These are phyloP conservation scores for Pammene aurita DNA, from an alignment of 2,888 invertebrate species.

Conservation along the genomic window DNA sequence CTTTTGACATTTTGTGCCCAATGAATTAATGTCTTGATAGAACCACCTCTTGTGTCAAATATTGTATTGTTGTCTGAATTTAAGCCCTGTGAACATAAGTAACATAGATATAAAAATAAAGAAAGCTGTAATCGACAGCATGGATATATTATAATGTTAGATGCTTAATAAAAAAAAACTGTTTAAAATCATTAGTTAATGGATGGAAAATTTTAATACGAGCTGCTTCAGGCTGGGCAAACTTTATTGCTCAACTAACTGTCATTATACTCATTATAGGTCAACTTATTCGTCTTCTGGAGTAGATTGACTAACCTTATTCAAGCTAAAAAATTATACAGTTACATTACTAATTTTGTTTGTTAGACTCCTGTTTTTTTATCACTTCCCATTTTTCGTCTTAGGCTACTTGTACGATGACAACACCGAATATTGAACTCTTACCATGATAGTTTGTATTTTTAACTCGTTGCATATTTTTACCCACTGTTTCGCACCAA, in stretches of 20 bases:
- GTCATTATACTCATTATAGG: too few species aligned
- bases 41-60: slow-evolving; percentile 6
- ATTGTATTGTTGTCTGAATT: not conserved
- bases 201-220: too few species aligned
- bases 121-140: too few species aligned
- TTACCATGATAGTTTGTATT: not conserved
- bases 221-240: too few species aligned
- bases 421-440: not conserved
- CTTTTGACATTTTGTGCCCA: slow-evolving; percentile 7
- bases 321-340: too few species aligned
- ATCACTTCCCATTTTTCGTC: not conserved
- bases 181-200: too few species aligned
- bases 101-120: not conserved
- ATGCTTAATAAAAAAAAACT: too few species aligned
- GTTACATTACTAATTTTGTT: too few species aligned
- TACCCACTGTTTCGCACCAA: not conserved
- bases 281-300: too few species aligned
- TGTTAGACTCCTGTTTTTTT: not conserved
- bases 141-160: too few species aligned
- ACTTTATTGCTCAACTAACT: too few species aligned
- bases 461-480: not conserved
- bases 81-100: not conserved
- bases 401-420: not conserved
- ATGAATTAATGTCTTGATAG: slow-evolving; percentile 50
- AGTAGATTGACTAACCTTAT: too few species aligned